A percentile compares a stretch with the other conserved stretches of the same genome.
phyloP scores from a whole-genome alignment of 2,113 vertebrate genomes.

The Festucalex cinctus region DNA sequence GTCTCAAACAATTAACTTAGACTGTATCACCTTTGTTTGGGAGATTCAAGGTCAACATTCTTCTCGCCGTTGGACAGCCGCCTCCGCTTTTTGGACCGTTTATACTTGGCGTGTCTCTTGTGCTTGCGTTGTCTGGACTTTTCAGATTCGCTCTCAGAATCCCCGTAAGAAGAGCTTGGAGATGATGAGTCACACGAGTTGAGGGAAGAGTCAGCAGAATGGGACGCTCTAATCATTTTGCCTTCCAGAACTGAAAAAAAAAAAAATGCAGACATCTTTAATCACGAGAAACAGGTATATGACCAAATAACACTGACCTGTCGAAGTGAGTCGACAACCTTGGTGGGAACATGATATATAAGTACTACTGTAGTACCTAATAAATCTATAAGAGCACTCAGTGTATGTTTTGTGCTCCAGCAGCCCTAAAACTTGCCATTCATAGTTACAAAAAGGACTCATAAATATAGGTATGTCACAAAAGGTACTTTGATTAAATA shows the following conservation, averaged over 20 bases:
- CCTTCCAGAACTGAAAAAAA: conserved; percentile 78
- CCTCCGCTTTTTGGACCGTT: conserved; percentile 76
- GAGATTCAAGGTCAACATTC: neutral
- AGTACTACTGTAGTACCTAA: no score
- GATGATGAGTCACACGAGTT: conserved; percentile 70
- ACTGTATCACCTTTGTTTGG: conserved; percentile 32
- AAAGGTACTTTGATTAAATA: no score
- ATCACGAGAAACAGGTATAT: no score
- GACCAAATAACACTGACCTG: no score
- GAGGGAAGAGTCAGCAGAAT: conserved; percentile 78
- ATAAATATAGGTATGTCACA: neutral
- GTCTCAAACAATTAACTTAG: neutral
- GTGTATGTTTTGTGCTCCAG: no score
- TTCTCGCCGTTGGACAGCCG: conserved; percentile 72
- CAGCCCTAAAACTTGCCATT: no score
- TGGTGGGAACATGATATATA: no score
- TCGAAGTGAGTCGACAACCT: no score
- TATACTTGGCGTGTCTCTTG: conserved; percentile 78
- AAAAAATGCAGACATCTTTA: conserved; percentile 3
- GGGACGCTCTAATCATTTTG: conserved; percentile 78
- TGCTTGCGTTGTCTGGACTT: conserved; percentile 73
- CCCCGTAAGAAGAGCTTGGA: conserved; percentile 74
- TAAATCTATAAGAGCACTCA: no score
- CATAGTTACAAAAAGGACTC: neutral
- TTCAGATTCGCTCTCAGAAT: conserved; percentile 76